Evolutionary conservation across 1,140 invertebrate species (phyloP), one percentile per base, ranked within the genome.

Genomic region (Zaprionus capensis): DNA sequence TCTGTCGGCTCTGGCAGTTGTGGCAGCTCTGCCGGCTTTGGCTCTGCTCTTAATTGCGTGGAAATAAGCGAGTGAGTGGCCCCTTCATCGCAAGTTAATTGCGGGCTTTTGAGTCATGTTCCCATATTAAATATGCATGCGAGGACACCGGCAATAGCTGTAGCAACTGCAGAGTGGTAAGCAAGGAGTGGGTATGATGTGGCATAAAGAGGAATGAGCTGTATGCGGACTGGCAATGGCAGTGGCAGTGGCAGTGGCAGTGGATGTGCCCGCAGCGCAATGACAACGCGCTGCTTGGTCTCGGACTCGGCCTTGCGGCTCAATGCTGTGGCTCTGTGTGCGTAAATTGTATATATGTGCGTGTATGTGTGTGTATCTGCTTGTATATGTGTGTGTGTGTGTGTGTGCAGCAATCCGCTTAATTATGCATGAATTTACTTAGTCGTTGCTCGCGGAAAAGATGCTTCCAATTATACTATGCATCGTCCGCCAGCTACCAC

Each of bases 351-450:
- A 3, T 41, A 6, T 46, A 7, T 44, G n/a, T n/a, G 15, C 15
- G 2, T 41, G 38, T 41, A 2, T n/a, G 41, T 44, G 1, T 44
- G 41, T 44, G 41, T 20, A 5, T n/a, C 15, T 15, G 38, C 38
- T 41, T 41, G 15, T 17, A n/a, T 44, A n/a, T 17, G 41, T 17
- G 41, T 44, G n/a, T 44, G 15, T n/a, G 9, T 20, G 46, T 20
- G 24, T 20, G 65, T 7, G 26, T 12, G 12, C 14, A 38, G 26
- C 66, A 78, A 75, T 78, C 57, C 62, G 51, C 64, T 79, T 76
- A 79, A 79, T 79, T 79, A 79, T 79, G 77, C 73, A 79, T 76
- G 77, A 79, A 72, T 76, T 79, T 71, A 76, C 77, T 79, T 71
- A 72, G 73, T 38, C 31, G 46, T 34, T 12, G 36, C 41, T 49